Conservation (phyloP, 1,140 invertebrate species). For the Musca vetustissima region DNA sequence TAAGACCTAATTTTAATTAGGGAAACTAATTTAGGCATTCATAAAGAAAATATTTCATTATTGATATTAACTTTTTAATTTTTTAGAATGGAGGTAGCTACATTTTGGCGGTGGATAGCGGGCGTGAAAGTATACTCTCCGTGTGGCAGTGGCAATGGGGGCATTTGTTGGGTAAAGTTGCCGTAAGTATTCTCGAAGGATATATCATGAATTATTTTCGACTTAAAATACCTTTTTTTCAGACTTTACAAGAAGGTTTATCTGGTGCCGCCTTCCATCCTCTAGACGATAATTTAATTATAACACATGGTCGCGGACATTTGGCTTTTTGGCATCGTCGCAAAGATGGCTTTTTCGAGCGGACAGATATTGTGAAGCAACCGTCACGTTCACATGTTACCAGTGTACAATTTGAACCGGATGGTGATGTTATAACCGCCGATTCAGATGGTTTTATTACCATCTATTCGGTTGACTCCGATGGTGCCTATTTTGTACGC, state of each 20-base stretch:
- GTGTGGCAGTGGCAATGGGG: slow-evolving; percentile 92
- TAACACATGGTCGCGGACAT: slow-evolving; percentile 91
- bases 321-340: slow-evolving; percentile 89
- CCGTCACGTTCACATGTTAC: slow-evolving; percentile 79
- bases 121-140: slow-evolving; percentile 81
- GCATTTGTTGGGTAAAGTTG: slow-evolving; percentile 83
- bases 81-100: slow-evolving; percentile 86
- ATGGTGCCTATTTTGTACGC: slow-evolving; percentile 83
- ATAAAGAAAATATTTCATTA: no score
- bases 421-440: slow-evolving; percentile 91
- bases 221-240: not conserved
- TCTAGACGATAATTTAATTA: slow-evolving; percentile 86
- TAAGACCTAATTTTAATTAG: not conserved
- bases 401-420: slow-evolving; percentile 87
- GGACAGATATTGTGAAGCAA: slow-evolving; percentile 84
- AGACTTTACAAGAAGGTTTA: slow-evolving; percentile 86
- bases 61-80: no score
- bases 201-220: not conserved
- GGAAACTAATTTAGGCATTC: no score
- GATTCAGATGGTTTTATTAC: slow-evolving; percentile 94
- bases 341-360: slow-evolving; percentile 85
- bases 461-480: slow-evolving; percentile 86
- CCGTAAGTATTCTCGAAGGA: slow-evolving; percentile 62
- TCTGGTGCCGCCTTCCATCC: slow-evolving; percentile 91
- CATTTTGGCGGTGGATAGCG: slow-evolving; percentile 81